phyloP scores from a whole-genome alignment of 2,797 vertebrate species.

The Chromobotia macracanthus region DNA sequence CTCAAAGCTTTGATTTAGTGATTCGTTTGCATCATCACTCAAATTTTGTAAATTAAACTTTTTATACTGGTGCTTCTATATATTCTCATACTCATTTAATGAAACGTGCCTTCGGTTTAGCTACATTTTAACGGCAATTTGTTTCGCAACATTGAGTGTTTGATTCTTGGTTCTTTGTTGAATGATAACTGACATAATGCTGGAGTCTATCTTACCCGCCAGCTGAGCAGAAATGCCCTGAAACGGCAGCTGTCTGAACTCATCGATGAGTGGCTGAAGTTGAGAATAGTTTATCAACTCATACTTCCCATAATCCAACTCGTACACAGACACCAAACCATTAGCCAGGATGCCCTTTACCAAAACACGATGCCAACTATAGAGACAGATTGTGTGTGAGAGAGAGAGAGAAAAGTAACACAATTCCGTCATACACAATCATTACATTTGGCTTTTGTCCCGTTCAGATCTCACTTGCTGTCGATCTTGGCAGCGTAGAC shows the following conservation, averaged over 20 bases:
- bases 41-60: no score
- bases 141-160: no score
- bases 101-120: no score
- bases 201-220: constrained; percentile 78
- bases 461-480: constrained; percentile 77
- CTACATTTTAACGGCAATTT: no score
- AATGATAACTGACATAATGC: no score
- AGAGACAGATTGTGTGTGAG: neutral
- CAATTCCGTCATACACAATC: neutral
- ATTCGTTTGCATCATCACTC: no score
- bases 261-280: constrained; percentile 81
- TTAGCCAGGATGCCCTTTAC: constrained; percentile 86
- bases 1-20: no score
- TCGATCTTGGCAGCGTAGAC: constrained; percentile 90
- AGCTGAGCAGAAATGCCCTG: constrained; percentile 89
- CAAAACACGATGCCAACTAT: constrained; percentile 90
- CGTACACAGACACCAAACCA: constrained; percentile 87
- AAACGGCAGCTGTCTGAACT: constrained; percentile 90
- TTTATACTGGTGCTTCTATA: no score
- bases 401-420: neutral
- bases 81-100: no score
- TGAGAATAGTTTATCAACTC: constrained; percentile 81
- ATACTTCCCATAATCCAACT: constrained; percentile 90
- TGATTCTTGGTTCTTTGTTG: no score
- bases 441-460: neutral